Base-by-base conservation (phyloP, 1,140 invertebrate genomes). In the Drosophila equinoxialis region DNA sequence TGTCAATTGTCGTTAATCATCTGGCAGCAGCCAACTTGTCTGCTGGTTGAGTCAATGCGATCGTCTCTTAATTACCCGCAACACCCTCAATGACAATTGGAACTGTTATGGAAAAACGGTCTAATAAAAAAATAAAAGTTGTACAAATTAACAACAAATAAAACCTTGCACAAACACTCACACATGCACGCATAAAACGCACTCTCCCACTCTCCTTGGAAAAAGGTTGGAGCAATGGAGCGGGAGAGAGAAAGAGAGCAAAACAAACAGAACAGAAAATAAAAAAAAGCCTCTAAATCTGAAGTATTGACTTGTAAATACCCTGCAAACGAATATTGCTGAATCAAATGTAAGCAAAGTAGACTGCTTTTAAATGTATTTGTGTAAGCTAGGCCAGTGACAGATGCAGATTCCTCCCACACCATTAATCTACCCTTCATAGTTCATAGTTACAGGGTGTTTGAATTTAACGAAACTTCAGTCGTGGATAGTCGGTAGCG, bases 181-280 rank as follows among this genome's bases (percentile, higher is more conserved):
- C 3, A 26, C 23, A 26, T 42, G 67, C n/a, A 60, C 59, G 66
- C 37, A 66, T 41, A 54, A 23, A 30, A 51, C 73, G 20, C n/a
- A 13, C 20, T 45, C 30, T 58, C 30, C 66, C 6, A 30, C 0
- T 8, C 3, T 11, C 23, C 37, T 26, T 51, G 62, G 62, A 48
- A 20, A 71, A 17, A 17, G 17, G n/a, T 68, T 7, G 8, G 54
- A 71, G 55, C 17, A 42, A 8, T 35, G 33, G 20, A 64, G 66
- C 26, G 58, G 33, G 20, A 58, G 17, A 35, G 41, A 17, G 33
- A 37, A 57, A 71, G 70, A 78, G 79, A 81, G 41, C 17, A 51
- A 76, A 86, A 71, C 84, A 86, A 86, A 86, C 84, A 86, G 82
- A 86, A 89, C 83, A 68, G 35, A 77, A 75, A 30, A 30, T 30